phyloP scores from a whole-genome alignment of 2,888 invertebrate genomes.

The Cheilosia soror region DNA sequence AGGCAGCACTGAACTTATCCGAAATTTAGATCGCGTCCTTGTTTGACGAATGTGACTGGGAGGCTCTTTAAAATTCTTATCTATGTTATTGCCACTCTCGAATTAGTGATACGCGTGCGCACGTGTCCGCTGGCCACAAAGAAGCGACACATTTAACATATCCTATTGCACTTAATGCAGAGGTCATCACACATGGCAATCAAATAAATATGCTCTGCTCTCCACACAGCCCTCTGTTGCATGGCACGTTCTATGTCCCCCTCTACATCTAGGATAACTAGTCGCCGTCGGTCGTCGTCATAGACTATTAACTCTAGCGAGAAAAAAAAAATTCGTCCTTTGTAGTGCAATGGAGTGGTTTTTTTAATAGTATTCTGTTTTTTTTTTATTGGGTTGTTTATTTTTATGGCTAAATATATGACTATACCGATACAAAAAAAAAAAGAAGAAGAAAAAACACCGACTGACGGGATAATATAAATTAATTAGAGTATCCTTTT shows the following conservation, averaged over 20 bases:
- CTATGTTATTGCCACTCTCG: slow-evolving; percentile 50
- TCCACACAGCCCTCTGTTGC: not conserved
- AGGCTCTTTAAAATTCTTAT: slow-evolving; percentile 53
- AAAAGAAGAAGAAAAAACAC: slow-evolving; percentile 24
- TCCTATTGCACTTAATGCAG: slow-evolving; percentile 30
- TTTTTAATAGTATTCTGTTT: slow-evolving; percentile 33
- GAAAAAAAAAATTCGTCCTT: slow-evolving; percentile 24
- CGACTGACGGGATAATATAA: slow-evolving; percentile 55
- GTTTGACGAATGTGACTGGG: slow-evolving; percentile 48
- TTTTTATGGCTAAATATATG: slow-evolving; percentile 62
- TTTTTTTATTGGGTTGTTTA: slow-evolving; percentile 64
- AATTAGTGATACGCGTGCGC: slow-evolving; percentile 63
- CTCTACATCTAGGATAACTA: slow-evolving; percentile 57
- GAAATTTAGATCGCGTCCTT: slow-evolving; percentile 52
- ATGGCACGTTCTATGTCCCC: slow-evolving; percentile 28
- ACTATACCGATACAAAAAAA: not conserved
- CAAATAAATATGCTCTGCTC: slow-evolving; percentile 21
- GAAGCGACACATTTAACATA: slow-evolving; percentile 37
- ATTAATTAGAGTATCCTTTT: slow-evolving; percentile 69
- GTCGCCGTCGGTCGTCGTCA: slow-evolving; percentile 51
- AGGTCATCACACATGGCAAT: slow-evolving; percentile 46
- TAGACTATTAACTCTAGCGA: slow-evolving; percentile 66
- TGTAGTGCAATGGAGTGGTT: slow-evolving; percentile 14
- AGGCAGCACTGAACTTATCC: slow-evolving; percentile 49
- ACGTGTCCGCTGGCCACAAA: slow-evolving; percentile 32